Evolutionary conservation across 2,113 vertebrate genomes (phyloP), one percentile per base, ranked within the genome.

Genomic region (Tautogolabrus adspersus): DNA sequence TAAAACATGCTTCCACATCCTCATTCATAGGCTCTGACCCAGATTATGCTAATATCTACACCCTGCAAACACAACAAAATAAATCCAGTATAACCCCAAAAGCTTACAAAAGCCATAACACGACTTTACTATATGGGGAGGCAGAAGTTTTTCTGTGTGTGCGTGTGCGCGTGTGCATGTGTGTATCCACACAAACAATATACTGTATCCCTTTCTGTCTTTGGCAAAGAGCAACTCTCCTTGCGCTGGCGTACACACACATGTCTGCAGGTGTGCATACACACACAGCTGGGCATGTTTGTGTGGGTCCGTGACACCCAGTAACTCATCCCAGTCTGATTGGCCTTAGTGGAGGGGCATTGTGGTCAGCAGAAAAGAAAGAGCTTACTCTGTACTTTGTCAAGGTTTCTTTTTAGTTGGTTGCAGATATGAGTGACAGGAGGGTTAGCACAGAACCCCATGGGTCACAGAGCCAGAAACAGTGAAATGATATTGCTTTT

Each of bases 281-380:
- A 47, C 46, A 59, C 8, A 72, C 7, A 61, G 26, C 5, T 16
- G 49, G 56, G 42, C 16, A 72, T 67, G n/a, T 57, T 60, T 87
- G 81, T 86, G 83, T 67, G 77, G 19, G 34, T 82, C 56, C 46
- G 68, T 84, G 75, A 80, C 75, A 85, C 88, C 87, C 79, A 84
- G 87, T 85, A 88, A 81, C 82, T 91, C 84, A 89, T 90, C 77
- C 75, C 64, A 75, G 66, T 82, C 76, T 82, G 83, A 86, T 69
- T 85, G 86, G 85, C 72, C 62, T 46, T 55, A 73, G 86, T 79
- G 73, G 72, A 68, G 79, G 72, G 79, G 72, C 67, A 77, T 79
- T 81, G 79, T 91, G 88, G 83, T 94, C 92, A 94, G 90, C 89
- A 91, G 72, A 90, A 91, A 80, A 78, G 51, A 90, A 92, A 89